Percentiles rank a stretch among this genome's conserved stretches.
These are phyloP conservation scores for Scylla paramamosain DNA, from an alignment of 1,140 invertebrate species.

Conservation along the genomic window DNA sequence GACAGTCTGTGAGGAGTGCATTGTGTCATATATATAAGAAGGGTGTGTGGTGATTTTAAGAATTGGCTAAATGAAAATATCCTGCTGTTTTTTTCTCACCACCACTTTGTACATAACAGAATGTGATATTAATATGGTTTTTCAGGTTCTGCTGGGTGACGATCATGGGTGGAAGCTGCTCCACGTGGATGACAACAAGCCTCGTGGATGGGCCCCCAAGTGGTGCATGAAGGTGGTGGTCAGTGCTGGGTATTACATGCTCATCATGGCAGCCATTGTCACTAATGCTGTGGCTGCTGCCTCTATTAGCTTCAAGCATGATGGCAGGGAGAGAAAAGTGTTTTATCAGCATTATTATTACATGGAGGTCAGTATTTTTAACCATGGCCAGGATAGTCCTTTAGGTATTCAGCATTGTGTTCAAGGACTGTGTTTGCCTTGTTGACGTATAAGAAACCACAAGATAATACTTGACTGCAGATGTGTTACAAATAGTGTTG, in stretches of 20 bases:
- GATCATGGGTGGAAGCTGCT: constrained; percentile 96
- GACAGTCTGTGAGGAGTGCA: too few species aligned
- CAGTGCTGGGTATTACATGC: constrained; percentile 91
- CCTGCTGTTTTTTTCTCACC: too few species aligned
- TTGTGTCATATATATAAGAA: too few species aligned
- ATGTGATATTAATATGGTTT: neutral
- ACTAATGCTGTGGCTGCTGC: constrained; percentile 97
- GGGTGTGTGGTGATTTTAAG: too few species aligned
- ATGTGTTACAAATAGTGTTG: neutral
- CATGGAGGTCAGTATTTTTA: constrained; percentile 86
- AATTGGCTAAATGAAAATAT: too few species aligned
- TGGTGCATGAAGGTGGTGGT: constrained; percentile 93
- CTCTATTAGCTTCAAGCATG: constrained; percentile 97
- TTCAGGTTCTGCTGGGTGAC: constrained; percentile 92
- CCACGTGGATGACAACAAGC: constrained; percentile 96
- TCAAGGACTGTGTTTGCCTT: too few species aligned
- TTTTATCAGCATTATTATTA: constrained; percentile 97
- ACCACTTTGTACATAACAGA: too few species aligned
- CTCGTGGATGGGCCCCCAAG: constrained; percentile 92
- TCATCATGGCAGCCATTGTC: constrained; percentile 96
- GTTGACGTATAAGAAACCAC: too few species aligned
- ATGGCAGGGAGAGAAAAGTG: constrained; percentile 88
- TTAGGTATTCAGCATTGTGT: neutral
- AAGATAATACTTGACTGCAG: neutral
- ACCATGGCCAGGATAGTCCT: neutral